These are phyloP conservation scores for Neria commutata DNA, from an alignment of 2,888 invertebrate genomes.

Conservation along the genomic window DNA sequence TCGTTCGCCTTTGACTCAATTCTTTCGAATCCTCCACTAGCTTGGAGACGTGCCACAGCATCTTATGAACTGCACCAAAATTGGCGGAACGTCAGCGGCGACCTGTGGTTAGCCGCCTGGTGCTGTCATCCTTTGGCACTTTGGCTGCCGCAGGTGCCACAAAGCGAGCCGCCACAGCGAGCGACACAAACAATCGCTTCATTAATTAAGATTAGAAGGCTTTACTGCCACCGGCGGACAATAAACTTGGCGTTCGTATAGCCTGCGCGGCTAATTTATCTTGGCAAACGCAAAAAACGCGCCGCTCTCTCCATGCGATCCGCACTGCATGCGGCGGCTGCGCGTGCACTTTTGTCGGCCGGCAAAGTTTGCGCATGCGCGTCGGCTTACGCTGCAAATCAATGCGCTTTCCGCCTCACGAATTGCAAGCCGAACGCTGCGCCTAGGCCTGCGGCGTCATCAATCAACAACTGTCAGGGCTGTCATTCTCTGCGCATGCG, in stretches of 20 bases:
- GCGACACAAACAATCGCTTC: constrained; percentile 50
- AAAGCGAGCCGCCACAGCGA: constrained; percentile 32
- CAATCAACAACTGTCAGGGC: constrained; percentile 49
- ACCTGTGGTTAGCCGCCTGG: too few species aligned
- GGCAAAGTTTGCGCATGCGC: background rate
- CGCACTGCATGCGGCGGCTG: background rate
- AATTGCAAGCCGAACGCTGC: background rate
- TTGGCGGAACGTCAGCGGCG: too few species aligned
- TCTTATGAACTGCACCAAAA: too few species aligned
- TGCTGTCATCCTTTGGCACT: background rate
- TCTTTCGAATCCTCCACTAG: too few species aligned
- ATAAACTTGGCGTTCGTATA: constrained; percentile 36
- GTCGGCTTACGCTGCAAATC: background rate
- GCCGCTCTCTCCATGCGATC: too few species aligned
- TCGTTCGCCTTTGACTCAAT: too few species aligned
- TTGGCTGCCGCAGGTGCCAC: background rate
- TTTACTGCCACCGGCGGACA: constrained; percentile 46
- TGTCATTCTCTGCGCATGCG: constrained; percentile 40
- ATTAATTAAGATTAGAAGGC: constrained; percentile 54
- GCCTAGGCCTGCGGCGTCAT: constrained; percentile 40
- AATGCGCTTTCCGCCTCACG: background rate
- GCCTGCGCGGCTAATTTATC: constrained; percentile 8
- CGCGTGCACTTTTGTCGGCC: background rate
- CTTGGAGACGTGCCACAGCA: too few species aligned
- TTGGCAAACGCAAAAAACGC: constrained; percentile 2